phyloP scores from a whole-genome alignment of 2,888 invertebrate genomes.

The Altica lythri region DNA sequence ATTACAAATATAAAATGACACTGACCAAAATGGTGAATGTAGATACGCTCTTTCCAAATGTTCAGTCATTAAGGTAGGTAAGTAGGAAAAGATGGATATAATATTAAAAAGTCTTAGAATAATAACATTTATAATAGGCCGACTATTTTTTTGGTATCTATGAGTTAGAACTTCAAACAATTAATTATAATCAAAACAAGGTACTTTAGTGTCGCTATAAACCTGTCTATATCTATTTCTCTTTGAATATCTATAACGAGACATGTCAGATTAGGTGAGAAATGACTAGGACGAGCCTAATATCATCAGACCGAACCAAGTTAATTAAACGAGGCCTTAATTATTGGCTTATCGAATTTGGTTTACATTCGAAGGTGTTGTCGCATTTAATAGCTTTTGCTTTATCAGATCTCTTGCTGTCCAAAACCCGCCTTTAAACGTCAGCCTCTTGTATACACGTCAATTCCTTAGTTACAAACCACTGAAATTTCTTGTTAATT shows the following conservation, averaged over 20 bases:
- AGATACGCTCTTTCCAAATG: no score
- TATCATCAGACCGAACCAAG: slow-evolving; percentile 12
- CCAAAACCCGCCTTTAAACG: background rate
- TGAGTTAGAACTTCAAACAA: no score
- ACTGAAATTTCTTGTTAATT: background rate
- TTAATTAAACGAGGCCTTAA: slow-evolving; percentile 28
- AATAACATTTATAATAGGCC: no score
- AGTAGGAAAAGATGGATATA: no score
- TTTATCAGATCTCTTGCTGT: slow-evolving; percentile 2
- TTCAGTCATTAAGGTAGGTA: no score
- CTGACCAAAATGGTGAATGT: no score
- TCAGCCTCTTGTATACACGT: slow-evolving; percentile 1
- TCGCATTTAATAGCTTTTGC: slow-evolving; percentile 25
- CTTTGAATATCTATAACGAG: slow-evolving; percentile 6
- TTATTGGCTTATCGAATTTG: slow-evolving; percentile 26
- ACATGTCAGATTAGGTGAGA: slow-evolving; percentile 16
- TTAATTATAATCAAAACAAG: background rate
- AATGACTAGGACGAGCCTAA: slow-evolving; percentile 4
- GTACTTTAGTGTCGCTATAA: background rate
- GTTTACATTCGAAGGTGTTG: slow-evolving; percentile 28
- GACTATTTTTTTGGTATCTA: no score
- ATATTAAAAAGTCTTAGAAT: no score
- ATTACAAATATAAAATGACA: no score
- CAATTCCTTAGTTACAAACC: slow-evolving; percentile 3
- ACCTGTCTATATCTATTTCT: background rate